A percentile compares a stretch with the other conserved stretches of the same genome.
phyloP scores from a whole-genome alignment of 2,113 vertebrate genomes.

The Oenanthe melanoleuca region DNA sequence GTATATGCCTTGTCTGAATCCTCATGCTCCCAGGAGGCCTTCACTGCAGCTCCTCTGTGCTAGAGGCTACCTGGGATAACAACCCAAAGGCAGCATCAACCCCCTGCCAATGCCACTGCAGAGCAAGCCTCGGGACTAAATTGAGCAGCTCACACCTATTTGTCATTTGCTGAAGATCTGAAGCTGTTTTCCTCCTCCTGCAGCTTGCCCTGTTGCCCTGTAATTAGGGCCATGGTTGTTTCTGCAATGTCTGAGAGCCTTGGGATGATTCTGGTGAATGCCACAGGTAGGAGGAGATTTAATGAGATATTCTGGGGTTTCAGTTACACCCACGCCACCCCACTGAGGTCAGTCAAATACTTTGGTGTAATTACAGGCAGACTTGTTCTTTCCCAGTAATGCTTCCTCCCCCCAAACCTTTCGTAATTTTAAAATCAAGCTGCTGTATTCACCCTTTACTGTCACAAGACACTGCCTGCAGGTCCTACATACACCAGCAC shows the following conservation, averaged over 20 bases:
- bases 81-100: fast-evolving
- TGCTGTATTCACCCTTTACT: not conserved
- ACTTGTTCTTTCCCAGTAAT: not conserved
- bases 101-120: not conserved
- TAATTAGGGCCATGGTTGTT: not conserved
- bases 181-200: not conserved
- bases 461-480: not conserved
- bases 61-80: not conserved
- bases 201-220: not conserved
- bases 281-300: not conserved
- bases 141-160: fast-evolving
- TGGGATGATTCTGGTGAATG: not conserved
- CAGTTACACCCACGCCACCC: not conserved
- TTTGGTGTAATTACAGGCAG: not conserved
- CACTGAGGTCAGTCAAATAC: not conserved
- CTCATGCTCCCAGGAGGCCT: not conserved
- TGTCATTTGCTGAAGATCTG: not conserved
- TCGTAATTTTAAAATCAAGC: not conserved
- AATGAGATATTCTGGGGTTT: not conserved
- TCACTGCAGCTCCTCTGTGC: not conserved
- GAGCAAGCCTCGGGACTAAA: not conserved
- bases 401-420: not conserved
- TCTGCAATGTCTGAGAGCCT: not conserved
- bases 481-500: not conserved
- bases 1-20: not conserved